phyloP scores from a whole-genome alignment of 2,113 vertebrate species.

The Hippocampus mohnikei region DNA sequence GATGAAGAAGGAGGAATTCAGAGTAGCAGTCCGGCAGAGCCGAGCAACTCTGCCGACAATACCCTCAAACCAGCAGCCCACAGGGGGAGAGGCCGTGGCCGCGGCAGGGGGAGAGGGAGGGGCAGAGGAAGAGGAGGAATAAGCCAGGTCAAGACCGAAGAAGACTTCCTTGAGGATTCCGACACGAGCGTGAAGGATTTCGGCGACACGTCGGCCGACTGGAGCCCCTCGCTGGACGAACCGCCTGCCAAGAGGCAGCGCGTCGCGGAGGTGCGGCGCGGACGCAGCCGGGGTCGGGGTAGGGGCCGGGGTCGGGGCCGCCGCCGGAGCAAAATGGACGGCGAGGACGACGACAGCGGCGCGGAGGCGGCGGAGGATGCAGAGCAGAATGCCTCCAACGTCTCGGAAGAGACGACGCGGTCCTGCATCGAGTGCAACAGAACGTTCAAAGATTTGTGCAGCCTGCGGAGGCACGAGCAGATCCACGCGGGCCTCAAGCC shows the following conservation, averaged over 20 bases:
- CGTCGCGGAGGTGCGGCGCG: conserved; percentile 27
- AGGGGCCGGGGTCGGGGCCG: background rate
- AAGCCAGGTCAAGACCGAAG: background rate
- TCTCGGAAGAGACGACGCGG: conserved; percentile 55
- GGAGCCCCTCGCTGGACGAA: conserved; percentile 58
- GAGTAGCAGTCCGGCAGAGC: conserved; percentile 15
- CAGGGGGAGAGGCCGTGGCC: conserved; percentile 26
- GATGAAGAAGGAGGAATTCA: conserved; percentile 5
- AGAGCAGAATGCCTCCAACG: conserved; percentile 33
- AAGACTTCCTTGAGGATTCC: conserved; percentile 28
- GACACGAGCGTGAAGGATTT: conserved; percentile 50
- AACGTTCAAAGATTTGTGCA: conserved; percentile 89
- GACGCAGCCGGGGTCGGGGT: conserved; percentile 51
- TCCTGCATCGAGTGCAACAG: conserved; percentile 87
- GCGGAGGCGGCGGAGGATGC: conserved; percentile 66
- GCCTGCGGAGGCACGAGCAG: conserved; percentile 90
- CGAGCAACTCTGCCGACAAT: background rate
- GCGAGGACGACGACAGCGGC: conserved; percentile 66
- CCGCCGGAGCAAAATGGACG: conserved; percentile 16
- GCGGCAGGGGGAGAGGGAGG: conserved; percentile 21
- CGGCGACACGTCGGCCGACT: conserved; percentile 55
- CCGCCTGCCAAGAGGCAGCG: conserved; percentile 28
- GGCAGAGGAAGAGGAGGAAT: conserved; percentile 50
- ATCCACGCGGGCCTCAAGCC: conserved; percentile 97
- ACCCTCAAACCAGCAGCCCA: conserved; percentile 8